Percentiles rank a stretch among this genome's conserved stretches.
Evolutionary conservation across 2,113 vertebrate species (phyloP).

Genomic region (Xiphorhynchus elegans): DNA sequence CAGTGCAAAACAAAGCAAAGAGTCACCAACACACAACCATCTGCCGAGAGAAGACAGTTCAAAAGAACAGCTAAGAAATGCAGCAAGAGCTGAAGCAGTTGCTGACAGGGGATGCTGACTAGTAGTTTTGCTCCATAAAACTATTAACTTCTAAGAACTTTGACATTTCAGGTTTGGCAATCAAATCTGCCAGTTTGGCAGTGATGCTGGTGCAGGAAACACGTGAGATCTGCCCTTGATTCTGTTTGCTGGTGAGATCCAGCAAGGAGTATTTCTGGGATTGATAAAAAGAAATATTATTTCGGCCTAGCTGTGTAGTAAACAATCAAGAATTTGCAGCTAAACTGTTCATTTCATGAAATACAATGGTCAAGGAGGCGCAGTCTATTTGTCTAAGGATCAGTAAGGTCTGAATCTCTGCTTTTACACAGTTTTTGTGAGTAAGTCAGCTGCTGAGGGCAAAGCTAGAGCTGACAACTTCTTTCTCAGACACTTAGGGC

Average conservation of each 20-base stretch:
- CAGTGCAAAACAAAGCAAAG: background rate
- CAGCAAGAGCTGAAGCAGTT: background rate
- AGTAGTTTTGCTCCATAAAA: background rate
- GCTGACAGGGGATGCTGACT: background rate
- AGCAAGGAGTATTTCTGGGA: background rate
- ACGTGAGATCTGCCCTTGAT: background rate
- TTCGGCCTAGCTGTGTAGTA: background rate
- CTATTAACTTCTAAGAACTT: background rate
- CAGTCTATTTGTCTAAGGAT: background rate
- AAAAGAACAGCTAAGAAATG: background rate
- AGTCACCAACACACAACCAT: background rate
- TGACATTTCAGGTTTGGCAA: background rate
- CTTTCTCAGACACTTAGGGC: background rate
- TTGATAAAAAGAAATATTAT: background rate
- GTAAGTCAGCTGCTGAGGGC: background rate
- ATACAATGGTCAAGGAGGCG: background rate
- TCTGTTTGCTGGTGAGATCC: background rate
- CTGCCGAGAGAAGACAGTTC: background rate
- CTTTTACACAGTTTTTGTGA: background rate
- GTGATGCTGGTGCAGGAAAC: background rate
- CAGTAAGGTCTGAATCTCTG: background rate
- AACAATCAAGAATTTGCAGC: background rate
- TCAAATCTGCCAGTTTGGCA: background rate
- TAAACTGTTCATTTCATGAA: background rate
- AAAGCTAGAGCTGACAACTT: background rate